A percentile compares a stretch with the other conserved stretches of the same genome.
These are phyloP conservation scores for Platerodrilus igneus DNA, from an alignment of 2,888 invertebrate genomes.

Conservation along the genomic window DNA sequence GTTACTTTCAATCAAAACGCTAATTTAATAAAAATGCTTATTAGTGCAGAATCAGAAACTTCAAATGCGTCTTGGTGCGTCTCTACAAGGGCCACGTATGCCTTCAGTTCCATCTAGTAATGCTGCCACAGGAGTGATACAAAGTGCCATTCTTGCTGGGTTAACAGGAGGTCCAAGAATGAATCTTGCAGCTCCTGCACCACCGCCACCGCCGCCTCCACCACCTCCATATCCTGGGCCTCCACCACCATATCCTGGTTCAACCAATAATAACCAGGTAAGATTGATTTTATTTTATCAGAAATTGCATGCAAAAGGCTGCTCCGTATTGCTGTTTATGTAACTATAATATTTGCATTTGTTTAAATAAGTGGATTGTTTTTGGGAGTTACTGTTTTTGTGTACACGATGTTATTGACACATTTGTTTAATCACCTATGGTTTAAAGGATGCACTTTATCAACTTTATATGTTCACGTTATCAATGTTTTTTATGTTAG, in stretches of 20 bases:
- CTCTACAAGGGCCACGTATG: constrained; percentile 33
- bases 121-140: constrained; percentile 13
- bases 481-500: too few species aligned
- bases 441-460: too few species aligned
- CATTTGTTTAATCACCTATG: too few species aligned
- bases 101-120: constrained; percentile 25
- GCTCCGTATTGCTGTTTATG: constrained; percentile 18
- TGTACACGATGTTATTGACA: too few species aligned
- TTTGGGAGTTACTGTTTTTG: constrained; percentile 9
- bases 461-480: too few species aligned
- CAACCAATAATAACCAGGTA: constrained; percentile 14
- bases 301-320: constrained; percentile 18
- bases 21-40: constrained; percentile 10
- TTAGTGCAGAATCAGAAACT: constrained; percentile 46
- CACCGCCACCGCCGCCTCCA: constrained; percentile 56
- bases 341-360: constrained; percentile 12
- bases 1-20: too few species aligned
- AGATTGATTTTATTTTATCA: constrained; percentile 2
- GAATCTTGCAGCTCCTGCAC: constrained; percentile 30
- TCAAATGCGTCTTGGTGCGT: constrained; percentile 42
- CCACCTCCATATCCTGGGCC: constrained; percentile 71
- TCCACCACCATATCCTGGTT: constrained; percentile 60
- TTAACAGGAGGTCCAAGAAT: constrained; percentile 26
- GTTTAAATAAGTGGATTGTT: constrained; percentile 6
- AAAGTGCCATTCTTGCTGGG: constrained; percentile 25